Evolutionary conservation across 2,797 vertebrate genomes (phyloP), one percentile per base, ranked within the genome.

Genomic region (Hyperoplus immaculatus): DNA sequence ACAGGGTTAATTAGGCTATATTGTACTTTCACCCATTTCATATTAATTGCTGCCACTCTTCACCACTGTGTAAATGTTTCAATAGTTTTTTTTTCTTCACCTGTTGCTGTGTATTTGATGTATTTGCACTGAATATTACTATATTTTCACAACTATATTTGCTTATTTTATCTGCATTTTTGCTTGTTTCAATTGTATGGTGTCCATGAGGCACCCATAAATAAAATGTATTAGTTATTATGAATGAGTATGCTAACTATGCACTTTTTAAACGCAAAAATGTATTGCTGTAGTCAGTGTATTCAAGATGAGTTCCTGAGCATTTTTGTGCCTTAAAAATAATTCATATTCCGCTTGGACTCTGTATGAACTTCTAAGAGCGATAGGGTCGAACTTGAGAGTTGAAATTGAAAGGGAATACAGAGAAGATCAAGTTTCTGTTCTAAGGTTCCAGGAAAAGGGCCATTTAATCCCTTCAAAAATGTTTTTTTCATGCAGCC

Each of bases 401-500:
- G 29, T 38, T 49, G 16, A 47, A 74, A 73, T 16, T 42, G 50
- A 71, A n/a, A 64, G 10, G n/a, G 54, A 59, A 66, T 68, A 50
- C 12, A 61, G 72, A 69, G 16, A 36, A 77, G 81, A 60, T 72
- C 43, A 81, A 72, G 53, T 29, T 46, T 6, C 36, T 66, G 36
- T 43, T 67, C 11, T 11, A 11, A 60, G 21, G 18, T 70, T 69
- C 46, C 69, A 46, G 14, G 14, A 61, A 83, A 73, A 75, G 70
- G 54, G 73, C 59, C 82, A 80, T 73, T 57, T 76, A 81, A 84
- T 57, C 58, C 36, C n/a, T 42, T n/a, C 38, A 11, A 64, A 69
- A 78, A 75, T 71, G 63, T 79, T 81, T 88, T 72, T 88, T 81
- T 73, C 66, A 86, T 82, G 64, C 80, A 80, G 61, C 8, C 74